Evolutionary conservation across 2,888 invertebrate species (phyloP).

Genomic region (Aelia acuminata): DNA sequence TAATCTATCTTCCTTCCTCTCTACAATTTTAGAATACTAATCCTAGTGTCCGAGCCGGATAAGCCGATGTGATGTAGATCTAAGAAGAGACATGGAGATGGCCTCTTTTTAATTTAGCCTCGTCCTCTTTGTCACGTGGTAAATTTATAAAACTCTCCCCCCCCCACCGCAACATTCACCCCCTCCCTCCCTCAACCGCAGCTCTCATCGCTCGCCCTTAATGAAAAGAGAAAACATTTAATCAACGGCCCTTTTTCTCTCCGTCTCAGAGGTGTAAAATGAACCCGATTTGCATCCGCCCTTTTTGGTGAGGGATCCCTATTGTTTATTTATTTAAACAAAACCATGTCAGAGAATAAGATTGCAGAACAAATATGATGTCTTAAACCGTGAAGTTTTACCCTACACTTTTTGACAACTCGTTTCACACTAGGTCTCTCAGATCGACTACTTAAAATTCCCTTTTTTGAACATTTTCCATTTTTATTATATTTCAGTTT

Average conservation of each 20-base stretch:
- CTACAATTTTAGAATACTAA: too few relatives aligned
- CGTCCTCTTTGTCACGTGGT: conserved; percentile 46
- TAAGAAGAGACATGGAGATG: conserved; percentile 5
- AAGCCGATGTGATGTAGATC: conserved; percentile 36
- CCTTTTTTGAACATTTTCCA: too few relatives aligned
- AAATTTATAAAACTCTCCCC: conserved; percentile 10
- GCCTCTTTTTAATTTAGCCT: conserved; percentile 40
- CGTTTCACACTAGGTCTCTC: too few relatives aligned
- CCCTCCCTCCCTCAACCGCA: not conserved
- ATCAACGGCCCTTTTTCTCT: conserved; percentile 44
- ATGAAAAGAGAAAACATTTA: conserved; percentile 59
- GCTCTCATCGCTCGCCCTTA: conserved; percentile 45
- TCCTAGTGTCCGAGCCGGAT: not conserved
- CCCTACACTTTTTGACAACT: too few relatives aligned
- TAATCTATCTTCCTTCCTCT: too few relatives aligned
- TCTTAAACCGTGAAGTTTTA: too few relatives aligned
- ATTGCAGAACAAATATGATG: too few relatives aligned
- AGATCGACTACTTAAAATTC: too few relatives aligned
- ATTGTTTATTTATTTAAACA: conserved; percentile 16
- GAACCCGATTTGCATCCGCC: conserved; percentile 47
- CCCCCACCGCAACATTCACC: not conserved
- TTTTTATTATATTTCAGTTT: too few relatives aligned
- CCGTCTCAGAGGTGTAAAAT: conserved; percentile 40
- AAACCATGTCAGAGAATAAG: not conserved
- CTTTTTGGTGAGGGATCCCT: not conserved